Base-by-base conservation (phyloP, 2,888 invertebrate genomes). In the Drosophila algonquin region DNA sequence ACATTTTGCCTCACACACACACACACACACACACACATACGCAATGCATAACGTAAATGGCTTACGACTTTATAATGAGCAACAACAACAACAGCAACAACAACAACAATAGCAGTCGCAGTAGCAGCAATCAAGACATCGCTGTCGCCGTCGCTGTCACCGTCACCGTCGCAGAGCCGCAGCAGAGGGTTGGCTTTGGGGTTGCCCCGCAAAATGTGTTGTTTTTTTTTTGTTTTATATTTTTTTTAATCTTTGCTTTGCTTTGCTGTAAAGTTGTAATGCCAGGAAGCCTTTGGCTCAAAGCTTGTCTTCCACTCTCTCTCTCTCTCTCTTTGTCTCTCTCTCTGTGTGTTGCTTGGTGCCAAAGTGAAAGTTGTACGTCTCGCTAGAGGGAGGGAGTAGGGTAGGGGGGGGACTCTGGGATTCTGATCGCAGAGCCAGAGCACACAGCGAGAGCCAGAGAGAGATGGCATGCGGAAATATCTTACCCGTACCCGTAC, bases 281-380 rank as follows among this genome's bases (percentile, higher is more conserved):
- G 84, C 63, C 82, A 83, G 82, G 82, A 87, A 87, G 79, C 76
- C 76, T 65, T 79, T 62, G 65, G 60, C 50, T 12, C 52, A 44
- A 32, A 63, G 40, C 73, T 47, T 24, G 47, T 16, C 57, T 14
- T 47, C 27, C 16, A 10, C 35, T 4, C 30, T 16, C 16, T 40
- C 40, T 14, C 21, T 40, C 24, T 16, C 52, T 47, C 35, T 30
- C n/a, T 52, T 63, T 52, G 60, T 32, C 30, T 12, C 50, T 46
- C 45, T 44, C 48, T 35, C 27, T 35, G n/a, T 48, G 46, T 57
- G 73, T 68, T 75, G 62, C 60, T 53, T 50, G 27, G 16, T 67
- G 83, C 76, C 68, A 79, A 86, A 86, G 86, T 88, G 86, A 86
- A 86, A 86, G 86, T 86, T 88, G 40, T n/a, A n/a, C 40, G n/a